Base-by-base conservation (phyloP, 2,797 vertebrate genomes). In the Trachops cirrhosus region DNA sequence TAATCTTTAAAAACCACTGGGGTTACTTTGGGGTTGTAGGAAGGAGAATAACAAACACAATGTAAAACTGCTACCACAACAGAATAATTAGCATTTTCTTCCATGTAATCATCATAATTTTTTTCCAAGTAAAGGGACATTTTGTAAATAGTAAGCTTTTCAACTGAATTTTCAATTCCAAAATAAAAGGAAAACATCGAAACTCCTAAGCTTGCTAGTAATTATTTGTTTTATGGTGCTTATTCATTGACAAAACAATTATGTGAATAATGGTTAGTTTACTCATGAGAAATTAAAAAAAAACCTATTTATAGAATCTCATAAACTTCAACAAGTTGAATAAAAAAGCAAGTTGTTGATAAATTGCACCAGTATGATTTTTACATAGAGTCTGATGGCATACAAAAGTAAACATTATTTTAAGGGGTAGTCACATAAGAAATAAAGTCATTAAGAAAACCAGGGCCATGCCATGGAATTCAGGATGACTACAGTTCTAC, bases 131-230 rank as follows among this genome's bases (percentile, higher is more conserved):
- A 54, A 50, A 19, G 70, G 10, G 37, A 52, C 3, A 68, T 10
- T 39, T 41, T 64, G 73, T 74, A 54, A 93, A 62, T 77, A 57
- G 67, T 87, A 92, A 94, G 46, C 15, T 59, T 78, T 67, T 87
- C 71, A 48, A 93, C 12, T 54, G 29, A 83, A 85, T 8, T 88
- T 79, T 91, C 21, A 84, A 74, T 85, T 90, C 26, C 50, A 93
- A 26, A 93, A 37, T 70, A 74, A 94, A n/a, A 94, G n/a, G n/a
- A 70, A 95, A 77, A 86, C 18, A 74, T 1, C 84, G 26, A 93
- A 84, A 68, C 94, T 68, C 26, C 41, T 18, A 79, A 91, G 39
- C 41, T 32, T 16, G 9, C 24, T 79, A 34, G 71, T 90, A 78
- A 94, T 89, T 77, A 75, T 71, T 84, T 94, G 46, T 39, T 94